Conservation (phyloP, 2,888 invertebrate species). For the Parnassius orleans region DNA sequence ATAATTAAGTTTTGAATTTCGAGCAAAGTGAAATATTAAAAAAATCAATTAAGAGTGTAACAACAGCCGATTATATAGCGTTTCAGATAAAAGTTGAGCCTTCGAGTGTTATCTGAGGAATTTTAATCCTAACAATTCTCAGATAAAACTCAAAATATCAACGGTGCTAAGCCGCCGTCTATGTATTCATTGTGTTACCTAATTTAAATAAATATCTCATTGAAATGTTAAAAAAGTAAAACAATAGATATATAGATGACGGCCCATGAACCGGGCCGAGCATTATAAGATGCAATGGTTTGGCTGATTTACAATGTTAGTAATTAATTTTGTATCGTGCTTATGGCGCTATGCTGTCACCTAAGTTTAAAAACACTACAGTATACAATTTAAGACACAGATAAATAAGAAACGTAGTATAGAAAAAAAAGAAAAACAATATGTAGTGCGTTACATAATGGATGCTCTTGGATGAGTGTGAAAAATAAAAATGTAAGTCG, state of each 20-base stretch:
- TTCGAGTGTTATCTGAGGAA: constrained; percentile 15
- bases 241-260: constrained; percentile 17
- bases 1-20: background rate
- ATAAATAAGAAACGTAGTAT: constrained; percentile 5
- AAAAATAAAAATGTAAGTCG: background rate
- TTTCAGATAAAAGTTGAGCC: constrained; percentile 14
- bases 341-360: background rate
- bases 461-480: background rate
- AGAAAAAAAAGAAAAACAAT: constrained; percentile 3
- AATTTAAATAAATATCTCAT: background rate
- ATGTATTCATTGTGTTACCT: background rate
- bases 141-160: constrained; percentile 15
- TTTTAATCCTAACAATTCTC: constrained; percentile 5
- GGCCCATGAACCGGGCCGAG: constrained; percentile 38
- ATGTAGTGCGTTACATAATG: constrained; percentile 7
- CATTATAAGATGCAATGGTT: constrained; percentile 42
- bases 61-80: constrained; percentile 4
- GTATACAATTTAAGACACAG: constrained; percentile 7
- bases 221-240: constrained; percentile 7
- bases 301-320: constrained; percentile 23
- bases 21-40: background rate
- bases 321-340: constrained; percentile 15
- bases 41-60: constrained; percentile 14
- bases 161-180: background rate
- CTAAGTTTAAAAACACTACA: constrained; percentile 6